Conservation (phyloP, 1,140 invertebrate species). For the Magallana ariakensis region DNA sequence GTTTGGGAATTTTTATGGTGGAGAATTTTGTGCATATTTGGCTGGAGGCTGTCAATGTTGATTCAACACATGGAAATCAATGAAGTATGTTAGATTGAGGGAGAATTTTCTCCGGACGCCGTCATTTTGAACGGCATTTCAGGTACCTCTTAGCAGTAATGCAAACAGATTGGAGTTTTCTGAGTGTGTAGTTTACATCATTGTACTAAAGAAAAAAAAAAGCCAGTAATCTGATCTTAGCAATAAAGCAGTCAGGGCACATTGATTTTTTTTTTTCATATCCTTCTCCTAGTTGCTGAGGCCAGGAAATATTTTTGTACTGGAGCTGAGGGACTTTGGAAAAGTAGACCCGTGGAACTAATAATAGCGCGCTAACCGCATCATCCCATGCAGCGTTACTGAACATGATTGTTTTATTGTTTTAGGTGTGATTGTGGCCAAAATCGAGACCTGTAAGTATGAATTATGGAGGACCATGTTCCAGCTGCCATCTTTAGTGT, state of each 20-base stretch:
- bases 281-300: constrained; percentile 28
- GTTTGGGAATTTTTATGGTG: constrained; percentile 10
- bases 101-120: not conserved
- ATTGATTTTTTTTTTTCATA: constrained; percentile 16
- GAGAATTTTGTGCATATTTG: constrained; percentile 24
- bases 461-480: constrained; percentile 23
- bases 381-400: not conserved
- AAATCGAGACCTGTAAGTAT: not conserved
- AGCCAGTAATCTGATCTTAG: constrained; percentile 18
- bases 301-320: constrained; percentile 24
- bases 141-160: constrained; percentile 7
- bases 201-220: not conserved
- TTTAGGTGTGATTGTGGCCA: constrained; percentile 27
- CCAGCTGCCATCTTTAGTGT: not conserved
- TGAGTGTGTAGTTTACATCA: constrained; percentile 18
- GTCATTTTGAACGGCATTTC: not conserved
- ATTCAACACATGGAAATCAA: constrained; percentile 34
- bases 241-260: constrained; percentile 33
- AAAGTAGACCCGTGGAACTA: not conserved
- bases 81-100: constrained; percentile 24
- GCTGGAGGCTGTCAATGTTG: constrained; percentile 22
- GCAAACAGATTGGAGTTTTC: not conserved
- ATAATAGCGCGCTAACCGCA: not conserved
- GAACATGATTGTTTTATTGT: constrained; percentile 30
- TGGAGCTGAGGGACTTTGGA: not conserved